These are phyloP conservation scores for Sparus aurata DNA, from an alignment of 2,797 vertebrate species.

Conservation along the genomic window DNA sequence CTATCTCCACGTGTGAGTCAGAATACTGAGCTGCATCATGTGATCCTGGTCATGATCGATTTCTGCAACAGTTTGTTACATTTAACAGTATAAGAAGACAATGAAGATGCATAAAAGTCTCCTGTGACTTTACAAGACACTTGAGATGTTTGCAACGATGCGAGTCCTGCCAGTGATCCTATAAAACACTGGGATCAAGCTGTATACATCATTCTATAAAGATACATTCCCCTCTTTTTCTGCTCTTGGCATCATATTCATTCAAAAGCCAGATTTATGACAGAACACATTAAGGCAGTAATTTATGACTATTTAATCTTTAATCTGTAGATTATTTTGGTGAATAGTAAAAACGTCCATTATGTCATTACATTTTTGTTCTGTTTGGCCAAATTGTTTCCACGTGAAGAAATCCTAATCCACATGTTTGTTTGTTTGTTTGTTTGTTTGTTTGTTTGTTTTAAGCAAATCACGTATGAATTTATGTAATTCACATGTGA, in stretches of 20 bases:
- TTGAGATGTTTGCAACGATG: not conserved
- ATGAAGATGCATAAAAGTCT: not conserved
- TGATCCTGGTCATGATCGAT: not conserved
- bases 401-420: no score
- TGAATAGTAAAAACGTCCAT: not conserved
- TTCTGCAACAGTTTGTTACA: conserved; percentile 3
- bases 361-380: not conserved
- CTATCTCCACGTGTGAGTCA: not conserved
- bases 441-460: no score
- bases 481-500: no score
- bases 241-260: not conserved
- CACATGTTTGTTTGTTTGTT: no score
- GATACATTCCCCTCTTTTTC: not conserved
- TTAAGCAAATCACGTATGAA: no score
- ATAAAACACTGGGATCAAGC: not conserved
- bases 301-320: not conserved
- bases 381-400: not conserved
- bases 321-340: not conserved
- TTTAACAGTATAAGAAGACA: conserved; percentile 1
- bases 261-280: not conserved
- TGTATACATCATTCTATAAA: not conserved
- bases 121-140: not conserved
- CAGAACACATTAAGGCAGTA: not conserved
- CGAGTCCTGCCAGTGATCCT: not conserved
- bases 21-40: conserved; percentile 7